Evolutionary conservation across 2,888 invertebrate genomes (phyloP), one percentile per base, ranked within the genome.

Genomic region (Caenorhabditis afra): DNA sequence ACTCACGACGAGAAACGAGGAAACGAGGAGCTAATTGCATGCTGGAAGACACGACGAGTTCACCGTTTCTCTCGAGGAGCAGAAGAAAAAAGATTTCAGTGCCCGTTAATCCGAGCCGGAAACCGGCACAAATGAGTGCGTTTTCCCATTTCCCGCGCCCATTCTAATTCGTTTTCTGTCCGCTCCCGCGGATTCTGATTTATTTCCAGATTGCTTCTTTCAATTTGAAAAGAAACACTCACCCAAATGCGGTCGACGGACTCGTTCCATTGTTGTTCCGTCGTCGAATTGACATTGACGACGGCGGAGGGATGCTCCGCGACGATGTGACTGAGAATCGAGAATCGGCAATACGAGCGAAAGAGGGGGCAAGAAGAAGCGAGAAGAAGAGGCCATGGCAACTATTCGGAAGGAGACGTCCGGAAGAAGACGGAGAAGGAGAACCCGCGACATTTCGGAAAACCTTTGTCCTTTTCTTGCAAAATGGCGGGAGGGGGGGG

Each of bases 271-370:
- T 79, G 45, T 79, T 73, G 49, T 79, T 71, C 53, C 79, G 55
- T 45, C 79, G 66, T 52, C 79, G 79, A 57, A 79, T 79, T 58
- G 79, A 79, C 79, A 79, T 79, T 64, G 64, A 64, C 64, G 64
- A 58, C 64, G 57, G 57, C 12, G 37, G n/a, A n/a, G n/a, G n/a
- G n/a, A n/a, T n/a, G n/a, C n/a, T n/a, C n/a, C n/a, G 62, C 18
- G 41, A 22, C 62, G 57, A 71, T 49, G 64, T 64, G 53, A 44
- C 59, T 55, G 53, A 47, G 52, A 70, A 37, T 68, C 41, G 29
- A 53, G 55, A 47, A 37, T 23, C 35, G 39, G 35, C n/a, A n/a
- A n/a, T n/a, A n/a, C n/a, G n/a, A n/a, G n/a, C n/a, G n/a, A 47
- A 20, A 47, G 18, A 50, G 7, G 35, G 14, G 44, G 41, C n/a